phyloP scores from a whole-genome alignment of 2,113 vertebrate genomes.

The Xenopus borealis region DNA sequence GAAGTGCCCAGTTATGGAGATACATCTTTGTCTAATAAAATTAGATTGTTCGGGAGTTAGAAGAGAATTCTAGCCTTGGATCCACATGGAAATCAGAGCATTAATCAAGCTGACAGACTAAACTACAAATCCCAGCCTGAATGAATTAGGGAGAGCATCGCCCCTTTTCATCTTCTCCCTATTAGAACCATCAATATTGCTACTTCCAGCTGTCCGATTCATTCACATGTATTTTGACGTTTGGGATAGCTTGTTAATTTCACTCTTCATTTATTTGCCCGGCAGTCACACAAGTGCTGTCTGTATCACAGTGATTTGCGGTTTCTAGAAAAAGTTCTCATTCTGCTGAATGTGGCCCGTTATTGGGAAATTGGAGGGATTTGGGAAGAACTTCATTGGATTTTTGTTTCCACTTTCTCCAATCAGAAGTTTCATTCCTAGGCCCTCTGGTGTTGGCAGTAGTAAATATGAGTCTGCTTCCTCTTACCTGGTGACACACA shows the following conservation, averaged over 20 bases:
- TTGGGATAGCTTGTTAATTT: conserved; percentile 33
- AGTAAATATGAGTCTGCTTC: no score
- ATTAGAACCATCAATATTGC: not conserved
- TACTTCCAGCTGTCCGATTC: conserved; percentile 33
- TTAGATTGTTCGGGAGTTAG: no score
- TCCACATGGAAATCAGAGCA: not conserved
- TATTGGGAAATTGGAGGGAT: no score
- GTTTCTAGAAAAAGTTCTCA: conserved; percentile 24
- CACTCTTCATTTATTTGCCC: conserved; percentile 20
- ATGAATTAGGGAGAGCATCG: conserved; percentile 15
- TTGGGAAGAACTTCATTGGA: no score
- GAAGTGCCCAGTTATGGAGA: no score
- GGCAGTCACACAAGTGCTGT: conserved; percentile 4
- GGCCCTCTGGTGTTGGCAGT: no score
- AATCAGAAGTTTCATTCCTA: no score
- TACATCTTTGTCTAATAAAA: no score
- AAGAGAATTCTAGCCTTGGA: no score
- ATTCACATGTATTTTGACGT: conserved; percentile 38
- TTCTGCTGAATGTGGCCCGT: not conserved
- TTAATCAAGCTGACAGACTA: conserved; percentile 1
- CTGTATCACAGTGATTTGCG: not conserved
- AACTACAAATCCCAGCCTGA: conserved; percentile 25
- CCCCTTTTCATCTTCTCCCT: not conserved
- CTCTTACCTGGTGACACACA: no score
- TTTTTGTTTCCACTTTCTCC: no score